phyloP scores from a whole-genome alignment of 2,888 invertebrate species.

The Eilema caniola region DNA sequence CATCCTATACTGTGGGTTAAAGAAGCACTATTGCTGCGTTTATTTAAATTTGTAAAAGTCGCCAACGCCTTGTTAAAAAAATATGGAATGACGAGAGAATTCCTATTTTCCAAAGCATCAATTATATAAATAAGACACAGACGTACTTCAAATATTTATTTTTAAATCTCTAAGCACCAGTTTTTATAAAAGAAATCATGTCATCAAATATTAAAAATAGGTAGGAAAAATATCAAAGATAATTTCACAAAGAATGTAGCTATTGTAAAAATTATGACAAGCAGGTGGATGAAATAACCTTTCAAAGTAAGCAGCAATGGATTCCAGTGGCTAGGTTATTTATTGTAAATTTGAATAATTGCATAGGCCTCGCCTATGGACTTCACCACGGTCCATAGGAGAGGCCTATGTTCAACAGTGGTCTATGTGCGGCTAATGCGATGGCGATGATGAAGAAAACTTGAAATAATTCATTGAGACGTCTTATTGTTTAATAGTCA shows the following conservation, averaged over 20 bases:
- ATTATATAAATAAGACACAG: not conserved
- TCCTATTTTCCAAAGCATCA: not conserved
- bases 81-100: not conserved
- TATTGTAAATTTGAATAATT: too few species aligned
- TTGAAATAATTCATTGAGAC: too few species aligned
- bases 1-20: too few species aligned
- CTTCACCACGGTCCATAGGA: too few species aligned
- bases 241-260: slow-evolving; percentile 26
- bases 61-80: not conserved
- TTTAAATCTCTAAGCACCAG: not conserved
- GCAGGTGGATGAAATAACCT: slow-evolving; percentile 33
- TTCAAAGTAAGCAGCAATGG: not conserved
- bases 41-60: not conserved
- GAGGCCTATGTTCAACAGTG: too few species aligned
- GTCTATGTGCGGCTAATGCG: too few species aligned
- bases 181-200: not conserved
- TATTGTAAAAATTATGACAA: slow-evolving; percentile 37
- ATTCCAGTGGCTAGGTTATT: too few species aligned
- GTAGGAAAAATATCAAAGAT: slow-evolving; percentile 1
- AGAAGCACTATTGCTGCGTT: not conserved
- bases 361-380: too few species aligned
- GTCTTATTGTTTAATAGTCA: too few species aligned
- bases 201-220: slow-evolving; percentile 10
- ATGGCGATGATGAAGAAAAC: too few species aligned
- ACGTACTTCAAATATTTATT: not conserved